These are phyloP conservation scores for Papilio dardanus DNA, from an alignment of 1,140 invertebrate genomes.

Conservation along the genomic window DNA sequence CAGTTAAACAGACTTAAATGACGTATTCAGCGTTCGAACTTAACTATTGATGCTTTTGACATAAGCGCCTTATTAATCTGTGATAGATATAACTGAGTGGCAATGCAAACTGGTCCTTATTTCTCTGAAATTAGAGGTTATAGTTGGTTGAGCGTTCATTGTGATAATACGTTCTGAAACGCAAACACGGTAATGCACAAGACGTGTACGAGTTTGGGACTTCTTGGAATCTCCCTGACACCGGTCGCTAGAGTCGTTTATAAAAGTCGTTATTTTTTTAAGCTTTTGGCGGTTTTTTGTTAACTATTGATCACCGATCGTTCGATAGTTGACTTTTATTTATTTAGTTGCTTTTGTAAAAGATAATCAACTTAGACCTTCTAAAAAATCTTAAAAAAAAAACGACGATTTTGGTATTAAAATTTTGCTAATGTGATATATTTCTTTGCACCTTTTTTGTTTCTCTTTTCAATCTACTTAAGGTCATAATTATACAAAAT, in stretches of 20 bases:
- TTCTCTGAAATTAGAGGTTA: neutral
- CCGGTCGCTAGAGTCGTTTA: constrained; percentile 58
- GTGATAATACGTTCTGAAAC: constrained; percentile 15
- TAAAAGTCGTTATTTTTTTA: constrained; percentile 56
- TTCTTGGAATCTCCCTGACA: constrained; percentile 68
- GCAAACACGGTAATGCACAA: constrained; percentile 52
- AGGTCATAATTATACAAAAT: neutral
- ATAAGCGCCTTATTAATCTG: constrained; percentile 68
- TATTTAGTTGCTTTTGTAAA: neutral
- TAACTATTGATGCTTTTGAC: constrained; percentile 63
- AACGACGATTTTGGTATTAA: neutral
- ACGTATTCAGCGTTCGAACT: constrained; percentile 67
- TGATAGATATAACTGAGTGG: constrained; percentile 38
- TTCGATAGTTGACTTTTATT: neutral
- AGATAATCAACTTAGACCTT: neutral
- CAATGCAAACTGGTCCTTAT: constrained; percentile 34
- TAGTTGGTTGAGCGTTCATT: neutral
- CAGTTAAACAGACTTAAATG: constrained; percentile 58
- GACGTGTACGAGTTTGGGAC: constrained; percentile 54
- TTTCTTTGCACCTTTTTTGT: too few species aligned
- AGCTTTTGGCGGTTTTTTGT: constrained; percentile 35
- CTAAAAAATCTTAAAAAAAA: neutral
- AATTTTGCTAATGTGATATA: neutral
- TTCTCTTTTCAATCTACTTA: neutral
- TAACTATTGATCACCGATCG: neutral